A percentile compares a stretch with the other conserved stretches of the same genome.
Conservation (phyloP, 2,797 vertebrate species). For the Microchirus variegatus region DNA sequence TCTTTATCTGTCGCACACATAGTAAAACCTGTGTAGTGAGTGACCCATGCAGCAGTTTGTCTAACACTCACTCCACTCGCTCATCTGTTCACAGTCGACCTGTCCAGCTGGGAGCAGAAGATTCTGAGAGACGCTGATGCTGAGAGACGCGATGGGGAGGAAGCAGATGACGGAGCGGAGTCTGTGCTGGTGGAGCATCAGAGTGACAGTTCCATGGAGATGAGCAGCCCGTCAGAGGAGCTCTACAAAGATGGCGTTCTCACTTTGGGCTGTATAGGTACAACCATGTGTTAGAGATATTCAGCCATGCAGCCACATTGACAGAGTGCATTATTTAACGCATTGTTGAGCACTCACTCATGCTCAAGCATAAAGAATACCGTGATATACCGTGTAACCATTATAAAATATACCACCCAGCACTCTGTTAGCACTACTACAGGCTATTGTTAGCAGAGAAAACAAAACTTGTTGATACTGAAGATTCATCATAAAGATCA, state of each 20-base stretch:
- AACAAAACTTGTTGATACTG: neutral
- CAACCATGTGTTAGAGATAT: neutral
- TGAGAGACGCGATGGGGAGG: slow-evolving; percentile 75
- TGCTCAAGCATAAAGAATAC: too few relatives aligned
- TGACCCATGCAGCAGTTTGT: neutral
- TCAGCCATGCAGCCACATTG: neutral
- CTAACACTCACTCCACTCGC: neutral
- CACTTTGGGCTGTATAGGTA: slow-evolving; percentile 92
- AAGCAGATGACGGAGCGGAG: slow-evolving; percentile 71
- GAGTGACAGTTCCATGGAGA: slow-evolving; percentile 87
- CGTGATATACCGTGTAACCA: too few relatives aligned
- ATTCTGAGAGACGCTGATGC: slow-evolving; percentile 86
- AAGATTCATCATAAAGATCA: neutral
- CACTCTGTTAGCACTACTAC: too few relatives aligned
- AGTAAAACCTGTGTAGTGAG: neutral
- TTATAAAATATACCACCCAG: too few relatives aligned
- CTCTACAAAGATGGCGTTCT: slow-evolving; percentile 91
- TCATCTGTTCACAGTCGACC: slow-evolving; percentile 80
- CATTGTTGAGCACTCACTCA: too few relatives aligned
- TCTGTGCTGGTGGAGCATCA: slow-evolving; percentile 87
- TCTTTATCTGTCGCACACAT: neutral
- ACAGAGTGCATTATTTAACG: too few relatives aligned
- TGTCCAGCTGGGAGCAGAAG: slow-evolving; percentile 93
- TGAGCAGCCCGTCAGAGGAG: slow-evolving; percentile 79
- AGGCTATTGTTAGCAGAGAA: too few relatives aligned